These are phyloP conservation scores for Asarcornis scutulata DNA, from an alignment of 2,113 vertebrate genomes.

Conservation along the genomic window DNA sequence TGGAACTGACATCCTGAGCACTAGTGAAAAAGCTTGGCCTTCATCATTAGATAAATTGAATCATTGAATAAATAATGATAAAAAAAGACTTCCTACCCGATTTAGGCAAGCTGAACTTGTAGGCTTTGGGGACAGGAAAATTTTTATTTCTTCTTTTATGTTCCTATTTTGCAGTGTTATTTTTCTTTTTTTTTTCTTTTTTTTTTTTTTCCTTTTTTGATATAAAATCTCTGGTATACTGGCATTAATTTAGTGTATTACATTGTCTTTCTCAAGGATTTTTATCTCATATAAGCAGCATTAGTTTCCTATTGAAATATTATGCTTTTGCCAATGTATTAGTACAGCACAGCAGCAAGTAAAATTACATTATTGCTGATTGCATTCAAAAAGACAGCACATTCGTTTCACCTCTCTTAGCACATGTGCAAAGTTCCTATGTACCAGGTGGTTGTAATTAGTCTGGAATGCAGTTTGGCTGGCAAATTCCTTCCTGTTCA, in stretches of 20 bases:
- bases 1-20: not conserved
- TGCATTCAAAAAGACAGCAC: conserved; percentile 49
- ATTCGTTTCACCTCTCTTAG: conserved; percentile 38
- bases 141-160: not conserved
- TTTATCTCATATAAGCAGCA: not conserved
- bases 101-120: not conserved
- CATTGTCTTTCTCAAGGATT: not conserved
- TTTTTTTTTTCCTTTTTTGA: not conserved
- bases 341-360: conserved; percentile 32
- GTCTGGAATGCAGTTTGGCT: conserved; percentile 46
- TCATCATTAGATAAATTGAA: not conserved
- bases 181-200: not conserved
- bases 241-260: not conserved
- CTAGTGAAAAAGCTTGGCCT: not conserved
- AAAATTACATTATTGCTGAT: conserved; percentile 48
- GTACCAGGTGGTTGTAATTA: conserved; percentile 73
- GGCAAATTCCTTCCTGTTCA: conserved; percentile 42
- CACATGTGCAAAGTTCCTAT: not conserved
- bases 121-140: not conserved
- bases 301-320: not conserved
- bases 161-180: not conserved
- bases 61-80: not conserved
- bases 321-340: not conserved
- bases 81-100: not conserved
- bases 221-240: not conserved